A percentile compares a stretch with the other conserved stretches of the same genome.
Conservation (phyloP, 2,888 invertebrate species). For the Laspeyria flexula region DNA sequence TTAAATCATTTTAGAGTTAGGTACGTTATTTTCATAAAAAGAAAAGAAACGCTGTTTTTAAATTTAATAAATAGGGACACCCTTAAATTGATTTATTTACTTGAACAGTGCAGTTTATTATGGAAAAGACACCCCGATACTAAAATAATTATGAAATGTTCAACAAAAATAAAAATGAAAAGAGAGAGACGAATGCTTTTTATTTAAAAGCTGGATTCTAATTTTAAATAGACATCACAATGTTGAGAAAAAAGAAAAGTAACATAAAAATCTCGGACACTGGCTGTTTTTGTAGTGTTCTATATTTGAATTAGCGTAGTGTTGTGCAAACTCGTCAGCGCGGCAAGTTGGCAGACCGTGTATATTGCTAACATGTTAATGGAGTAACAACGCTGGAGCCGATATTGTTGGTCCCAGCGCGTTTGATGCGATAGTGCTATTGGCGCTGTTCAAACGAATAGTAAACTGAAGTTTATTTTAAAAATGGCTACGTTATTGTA, state of each 20-base stretch:
- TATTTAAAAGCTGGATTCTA: background rate
- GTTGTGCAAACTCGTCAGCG: constrained; percentile 20
- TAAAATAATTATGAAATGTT: too few relatives aligned
- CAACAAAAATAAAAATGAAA: too few relatives aligned
- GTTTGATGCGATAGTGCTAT: constrained; percentile 16
- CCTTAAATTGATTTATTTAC: too few relatives aligned
- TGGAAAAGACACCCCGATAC: too few relatives aligned
- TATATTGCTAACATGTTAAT: constrained; percentile 39
- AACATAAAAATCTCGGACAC: background rate
- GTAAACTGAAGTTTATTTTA: constrained; percentile 9
- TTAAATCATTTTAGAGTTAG: too few relatives aligned
- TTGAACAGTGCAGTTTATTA: too few relatives aligned
- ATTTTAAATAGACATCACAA: background rate
- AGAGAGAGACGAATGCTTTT: too few relatives aligned
- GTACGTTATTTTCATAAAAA: too few relatives aligned
- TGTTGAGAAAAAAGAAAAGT: background rate
- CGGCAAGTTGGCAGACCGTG: constrained; percentile 25
- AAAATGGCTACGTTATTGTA: background rate
- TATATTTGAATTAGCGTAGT: constrained; percentile 32
- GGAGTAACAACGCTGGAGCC: constrained; percentile 14
- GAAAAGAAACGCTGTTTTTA: too few relatives aligned
- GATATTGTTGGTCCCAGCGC: constrained; percentile 23
- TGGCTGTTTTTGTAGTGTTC: constrained; percentile 12
- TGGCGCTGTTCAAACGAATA: constrained; percentile 21
- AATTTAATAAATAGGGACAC: too few relatives aligned